Evolutionary conservation across 2,888 invertebrate genomes (phyloP), one percentile per base, ranked within the genome.

Genomic region (Hyles lineata): DNA sequence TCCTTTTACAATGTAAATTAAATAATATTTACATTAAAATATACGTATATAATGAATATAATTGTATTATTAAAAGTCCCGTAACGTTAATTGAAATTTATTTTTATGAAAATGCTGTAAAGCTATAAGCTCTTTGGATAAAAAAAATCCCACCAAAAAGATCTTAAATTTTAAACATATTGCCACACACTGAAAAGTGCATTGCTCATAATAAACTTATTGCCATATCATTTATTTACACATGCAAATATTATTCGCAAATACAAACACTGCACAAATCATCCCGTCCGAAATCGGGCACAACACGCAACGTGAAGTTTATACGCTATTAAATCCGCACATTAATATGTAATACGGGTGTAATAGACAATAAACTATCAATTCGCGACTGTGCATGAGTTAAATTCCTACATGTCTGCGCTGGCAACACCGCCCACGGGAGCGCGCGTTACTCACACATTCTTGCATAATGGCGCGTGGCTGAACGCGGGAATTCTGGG

Each of bases 311-410:
- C 43, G 67, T 7, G n/a, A 50, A 67, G 23, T 67, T 67, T 67
- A 67, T 23, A 50, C 11, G 67, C 43, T 43, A 67, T 67, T 67
- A 67, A 67, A 67, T 50, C 67, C 17, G 23, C 67, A 67, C 67
- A 67, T 67, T 67, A 67, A 50, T 67, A 67, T 67, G 67, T 67
- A 67, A 67, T 67, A 62, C 62, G 62, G 62, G 67, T 50, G 67
- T 73, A 60, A 70, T 74, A 76, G 73, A 76, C 75, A 79, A 78
- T 77, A 74, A 71, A 23, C 74, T 9, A 76, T 76, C 76, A 76
- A 78, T 75, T 73, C 75, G 60, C 70, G 59, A 59, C 71, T 76
- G 76, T 73, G 78, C 75, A 75, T 74, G 71, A 67, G 67, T 67
- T 43, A 67, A 67, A 67, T 67, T 67, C 67, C 67, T 67, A 35